Base-by-base conservation (phyloP, 2,888 invertebrate genomes). In the Stegophylla sp. region DNA sequence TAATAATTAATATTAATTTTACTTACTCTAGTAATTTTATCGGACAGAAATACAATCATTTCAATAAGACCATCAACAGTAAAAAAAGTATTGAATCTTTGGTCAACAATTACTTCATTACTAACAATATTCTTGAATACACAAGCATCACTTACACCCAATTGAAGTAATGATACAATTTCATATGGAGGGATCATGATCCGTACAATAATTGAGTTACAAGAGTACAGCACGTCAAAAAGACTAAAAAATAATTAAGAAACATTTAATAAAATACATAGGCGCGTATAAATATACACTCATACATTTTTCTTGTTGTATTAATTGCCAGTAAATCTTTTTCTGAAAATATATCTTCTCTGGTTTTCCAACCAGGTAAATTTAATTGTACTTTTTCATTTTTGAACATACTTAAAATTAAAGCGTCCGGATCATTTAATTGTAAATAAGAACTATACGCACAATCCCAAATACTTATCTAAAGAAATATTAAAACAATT, bases 301-400 rank as follows among this genome's bases (percentile, higher is more conserved):
- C 20, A 34, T 79, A 79, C 79, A 51, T 79, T 71, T 79, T 69
- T 79, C 79, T 79, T 15, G 79, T 79, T 13, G 15, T 51, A 17
- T 71, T 79, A 51, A 79, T 69, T 23, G 17, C 13, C 5, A 34
- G 5, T 26, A 79, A 69, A 79, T 79, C 79, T 13, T 48, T 45
- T 48, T 61, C 69, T 48, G 79, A 34, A 71, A 79, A 79, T 69
- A 79, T 61, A 79, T 79, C 79, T 51, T 61, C 61, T 41, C 79
- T 79, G 9, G 79, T 79, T 79, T 79, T 79, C 79, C 79, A 79
- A 59, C 79, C 79, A n/a, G 79, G 67, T 34, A 79, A 69, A 71
- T 79, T 79, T 61, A 79, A 79, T 17, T 79, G 79, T 5, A 79
- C 69, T 71, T 79, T 79, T 69, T 79, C 69, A 61, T 71, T 79